Evolutionary conservation across 1,140 invertebrate genomes (phyloP).

Genomic region (Tetramorium parvispinum): DNA sequence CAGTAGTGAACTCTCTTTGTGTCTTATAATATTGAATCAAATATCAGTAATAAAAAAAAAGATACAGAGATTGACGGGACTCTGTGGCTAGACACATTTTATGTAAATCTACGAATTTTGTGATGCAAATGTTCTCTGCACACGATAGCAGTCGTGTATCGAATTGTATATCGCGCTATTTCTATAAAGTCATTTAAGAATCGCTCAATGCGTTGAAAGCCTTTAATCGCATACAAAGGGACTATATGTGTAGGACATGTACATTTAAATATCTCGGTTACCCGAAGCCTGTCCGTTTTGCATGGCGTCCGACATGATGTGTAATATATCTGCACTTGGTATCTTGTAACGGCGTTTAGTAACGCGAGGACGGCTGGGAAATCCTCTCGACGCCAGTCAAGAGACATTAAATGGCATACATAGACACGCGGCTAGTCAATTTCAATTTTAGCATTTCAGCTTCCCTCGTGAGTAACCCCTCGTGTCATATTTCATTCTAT

Average conservation of each 20-base stretch:
- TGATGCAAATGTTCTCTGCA: neutral
- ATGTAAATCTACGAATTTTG: neutral
- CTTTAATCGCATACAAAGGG: neutral
- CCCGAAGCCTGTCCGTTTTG: constrained; percentile 7
- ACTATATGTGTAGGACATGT: neutral
- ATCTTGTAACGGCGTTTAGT: constrained; percentile 52
- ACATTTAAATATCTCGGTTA: constrained; percentile 37
- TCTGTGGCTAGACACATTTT: neutral
- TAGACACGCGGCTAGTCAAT: constrained; percentile 22
- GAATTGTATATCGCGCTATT: neutral
- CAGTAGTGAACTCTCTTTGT: neutral
- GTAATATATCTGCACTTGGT: constrained; percentile 51
- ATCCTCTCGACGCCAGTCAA: constrained; percentile 48
- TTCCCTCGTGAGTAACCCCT: neutral
- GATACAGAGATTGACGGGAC: neutral
- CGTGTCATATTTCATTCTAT: neutral
- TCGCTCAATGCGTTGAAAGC: constrained; percentile 4
- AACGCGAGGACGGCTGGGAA: constrained; percentile 49
- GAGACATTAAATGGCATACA: constrained; percentile 27
- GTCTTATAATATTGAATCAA: neutral
- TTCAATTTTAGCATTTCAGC: constrained; percentile 46
- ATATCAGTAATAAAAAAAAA: neutral
- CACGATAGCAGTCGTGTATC: neutral
- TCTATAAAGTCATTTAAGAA: constrained; percentile 42
- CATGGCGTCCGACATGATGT: constrained; percentile 42